These are phyloP conservation scores for Enteromius treurensis DNA, from an alignment of 2,797 vertebrate species.

Conservation along the genomic window DNA sequence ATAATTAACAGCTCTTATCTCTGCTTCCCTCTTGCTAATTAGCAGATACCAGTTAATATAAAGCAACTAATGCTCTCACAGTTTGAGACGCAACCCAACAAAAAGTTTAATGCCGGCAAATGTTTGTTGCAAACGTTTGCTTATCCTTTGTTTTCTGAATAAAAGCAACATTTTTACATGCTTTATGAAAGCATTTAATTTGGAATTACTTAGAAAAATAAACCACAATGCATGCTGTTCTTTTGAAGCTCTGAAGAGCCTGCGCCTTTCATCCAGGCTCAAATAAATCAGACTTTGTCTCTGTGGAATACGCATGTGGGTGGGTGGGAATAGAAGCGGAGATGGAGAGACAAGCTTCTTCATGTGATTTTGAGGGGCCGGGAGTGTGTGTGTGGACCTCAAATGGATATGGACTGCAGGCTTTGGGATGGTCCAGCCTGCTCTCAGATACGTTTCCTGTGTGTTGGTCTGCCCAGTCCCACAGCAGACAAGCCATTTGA, in stretches of 20 bases:
- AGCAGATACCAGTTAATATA: conserved; percentile 19
- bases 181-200: conserved; percentile 16
- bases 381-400: background rate
- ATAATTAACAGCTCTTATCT: conserved; percentile 40
- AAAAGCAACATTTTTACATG: background rate
- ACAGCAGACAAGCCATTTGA: conserved; percentile 13
- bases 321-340: background rate
- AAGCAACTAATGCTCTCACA: background rate
- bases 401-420: conserved; percentile 37
- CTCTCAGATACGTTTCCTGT: conserved; percentile 13
- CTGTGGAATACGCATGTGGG: conserved; percentile 8
- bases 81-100: background rate
- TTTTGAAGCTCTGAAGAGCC: conserved; percentile 42
- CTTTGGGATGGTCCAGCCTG: conserved; percentile 7
- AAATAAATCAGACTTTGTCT: conserved; percentile 33
- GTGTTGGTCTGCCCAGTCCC: conserved; percentile 15
- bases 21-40: conserved; percentile 12
- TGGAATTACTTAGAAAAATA: conserved; percentile 43
- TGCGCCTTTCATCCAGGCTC: conserved; percentile 47
- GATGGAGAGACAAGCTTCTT: conserved; percentile 16
- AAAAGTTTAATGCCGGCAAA: background rate
- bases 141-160: conserved; percentile 15
- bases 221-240: conserved; percentile 43
- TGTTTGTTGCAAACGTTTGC: background rate
- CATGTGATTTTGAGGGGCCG: background rate